Evolutionary conservation across 2,113 vertebrate genomes (phyloP).

Genomic region (Chinchilla lanigera): DNA sequence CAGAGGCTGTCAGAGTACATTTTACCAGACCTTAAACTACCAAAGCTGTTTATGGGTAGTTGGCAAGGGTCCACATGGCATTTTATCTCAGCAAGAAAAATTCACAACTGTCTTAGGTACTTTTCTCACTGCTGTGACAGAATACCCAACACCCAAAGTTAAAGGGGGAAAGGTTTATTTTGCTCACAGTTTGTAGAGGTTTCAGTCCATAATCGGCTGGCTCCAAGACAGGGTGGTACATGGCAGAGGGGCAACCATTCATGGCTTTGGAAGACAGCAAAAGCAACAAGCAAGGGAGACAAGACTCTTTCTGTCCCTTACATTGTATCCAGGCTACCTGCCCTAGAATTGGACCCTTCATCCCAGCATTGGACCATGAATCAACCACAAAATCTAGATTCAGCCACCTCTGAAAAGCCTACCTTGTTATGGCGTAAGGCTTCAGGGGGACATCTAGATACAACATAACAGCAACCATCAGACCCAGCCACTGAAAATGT

Average conservation of each 20-base stretch:
- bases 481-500: slow-evolving; percentile 21
- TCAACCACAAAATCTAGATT: background rate
- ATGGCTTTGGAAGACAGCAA: background rate
- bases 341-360: background rate
- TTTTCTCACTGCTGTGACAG: background rate
- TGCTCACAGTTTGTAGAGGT: background rate
- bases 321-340: background rate
- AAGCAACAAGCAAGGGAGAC: background rate
- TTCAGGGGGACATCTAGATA: background rate
- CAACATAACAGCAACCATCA: background rate
- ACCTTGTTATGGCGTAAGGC: background rate
- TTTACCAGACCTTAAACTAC: slow-evolving; percentile 40
- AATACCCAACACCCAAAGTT: too few species aligned
- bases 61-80: slow-evolving; percentile 28
- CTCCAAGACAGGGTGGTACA: background rate
- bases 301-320: background rate
- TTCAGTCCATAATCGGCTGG: background rate
- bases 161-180: too few species aligned
- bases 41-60: slow-evolving; percentile 55
- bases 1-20: slow-evolving; percentile 45
- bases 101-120: background rate
- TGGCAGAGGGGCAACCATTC: background rate
- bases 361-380: background rate
- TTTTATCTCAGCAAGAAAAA: slow-evolving; percentile 53
- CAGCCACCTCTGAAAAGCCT: background rate